Conservation (phyloP, 2,113 vertebrate species). For the Neomonachus schauinslandi region DNA sequence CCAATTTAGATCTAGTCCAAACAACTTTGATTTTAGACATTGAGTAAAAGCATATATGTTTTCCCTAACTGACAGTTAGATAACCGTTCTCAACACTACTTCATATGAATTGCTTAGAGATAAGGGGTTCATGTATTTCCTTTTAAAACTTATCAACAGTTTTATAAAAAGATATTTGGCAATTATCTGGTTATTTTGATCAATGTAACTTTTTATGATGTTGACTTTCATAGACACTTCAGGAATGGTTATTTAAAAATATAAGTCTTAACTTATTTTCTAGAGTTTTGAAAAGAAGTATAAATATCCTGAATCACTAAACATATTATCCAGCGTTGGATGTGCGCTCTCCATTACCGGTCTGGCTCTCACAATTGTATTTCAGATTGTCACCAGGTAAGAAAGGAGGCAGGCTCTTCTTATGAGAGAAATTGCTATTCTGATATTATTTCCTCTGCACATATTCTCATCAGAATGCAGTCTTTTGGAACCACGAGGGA, state of each 20-base stretch:
- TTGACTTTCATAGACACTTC: constrained; percentile 46
- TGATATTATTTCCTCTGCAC: neutral
- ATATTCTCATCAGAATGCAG: neutral
- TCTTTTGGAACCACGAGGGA: neutral
- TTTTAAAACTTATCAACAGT: neutral
- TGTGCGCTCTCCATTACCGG: constrained; percentile 77
- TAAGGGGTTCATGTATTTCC: constrained; percentile 7
- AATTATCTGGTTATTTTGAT: constrained; percentile 29
- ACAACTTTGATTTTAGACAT: neutral
- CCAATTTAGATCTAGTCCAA: neutral
- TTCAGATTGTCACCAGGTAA: constrained; percentile 85
- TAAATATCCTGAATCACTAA: constrained; percentile 73
- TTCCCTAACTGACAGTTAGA: neutral
- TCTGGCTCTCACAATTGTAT: constrained; percentile 77
- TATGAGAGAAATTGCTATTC: neutral
- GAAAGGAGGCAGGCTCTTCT: constrained; percentile 26
- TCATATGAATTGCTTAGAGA: neutral
- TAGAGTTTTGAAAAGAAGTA: constrained; percentile 79
- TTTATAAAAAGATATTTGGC: neutral
- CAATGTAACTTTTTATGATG: neutral
- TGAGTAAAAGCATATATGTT: neutral
- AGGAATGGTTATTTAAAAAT: constrained; percentile 50
- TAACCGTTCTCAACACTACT: neutral
- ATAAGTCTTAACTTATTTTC: constrained; percentile 65
- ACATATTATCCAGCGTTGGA: constrained; percentile 67